Percentiles rank a stretch among this genome's conserved stretches.
Conservation (phyloP, 2,888 invertebrate species). For the Eurois occulta region DNA sequence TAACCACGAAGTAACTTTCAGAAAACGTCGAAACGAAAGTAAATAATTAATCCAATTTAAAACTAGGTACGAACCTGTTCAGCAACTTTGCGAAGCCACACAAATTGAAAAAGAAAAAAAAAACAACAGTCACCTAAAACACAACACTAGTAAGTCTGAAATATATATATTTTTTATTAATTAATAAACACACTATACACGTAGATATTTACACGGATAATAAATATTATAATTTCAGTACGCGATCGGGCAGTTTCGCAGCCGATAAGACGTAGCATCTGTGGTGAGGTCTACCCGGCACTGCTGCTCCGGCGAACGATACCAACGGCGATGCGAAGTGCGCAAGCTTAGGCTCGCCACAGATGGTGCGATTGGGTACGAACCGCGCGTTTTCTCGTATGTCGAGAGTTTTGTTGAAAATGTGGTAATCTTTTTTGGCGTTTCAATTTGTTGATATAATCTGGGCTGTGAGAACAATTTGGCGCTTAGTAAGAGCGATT, state of each 20-base stretch:
- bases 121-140: constrained; percentile 66
- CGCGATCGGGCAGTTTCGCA: constrained; percentile 73
- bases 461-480: background rate
- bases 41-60: constrained; percentile 71
- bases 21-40: constrained; percentile 48
- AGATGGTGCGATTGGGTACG: constrained; percentile 63
- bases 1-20: constrained; percentile 32
- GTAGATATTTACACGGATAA: constrained; percentile 55
- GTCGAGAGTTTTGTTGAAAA: constrained; percentile 30
- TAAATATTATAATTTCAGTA: constrained; percentile 52
- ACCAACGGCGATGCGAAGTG: constrained; percentile 66
- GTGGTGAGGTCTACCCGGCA: constrained; percentile 77
- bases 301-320: constrained; percentile 74
- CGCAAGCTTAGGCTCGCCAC: constrained; percentile 75
- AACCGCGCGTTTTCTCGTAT: constrained; percentile 24
- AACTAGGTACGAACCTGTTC: constrained; percentile 69
- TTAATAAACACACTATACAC: constrained; percentile 58
- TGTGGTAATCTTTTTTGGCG: constrained; percentile 18
- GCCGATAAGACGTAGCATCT: constrained; percentile 74
- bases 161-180: constrained; percentile 20
- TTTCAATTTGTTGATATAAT: constrained; percentile 40
- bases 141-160: constrained; percentile 65
- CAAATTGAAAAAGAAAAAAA: constrained; percentile 52
- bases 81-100: constrained; percentile 70
- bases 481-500: background rate